Conservation (phyloP, 2,888 invertebrate genomes). For the Serripes groenlandicus region DNA sequence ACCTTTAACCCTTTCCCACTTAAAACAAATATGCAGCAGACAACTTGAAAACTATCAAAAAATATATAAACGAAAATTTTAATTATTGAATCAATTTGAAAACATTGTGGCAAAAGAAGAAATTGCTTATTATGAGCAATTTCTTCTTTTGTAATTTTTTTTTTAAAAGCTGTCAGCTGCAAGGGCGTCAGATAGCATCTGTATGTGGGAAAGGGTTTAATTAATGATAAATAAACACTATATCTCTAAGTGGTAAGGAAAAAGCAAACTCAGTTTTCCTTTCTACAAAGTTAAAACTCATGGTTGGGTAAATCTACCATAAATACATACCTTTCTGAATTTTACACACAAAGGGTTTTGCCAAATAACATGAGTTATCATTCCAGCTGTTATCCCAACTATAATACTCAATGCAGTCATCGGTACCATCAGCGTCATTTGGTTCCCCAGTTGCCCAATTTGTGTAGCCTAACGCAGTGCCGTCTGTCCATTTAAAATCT, state of each 20-base stretch:
- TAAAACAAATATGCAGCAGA: too few species aligned
- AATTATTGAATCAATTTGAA: too few species aligned
- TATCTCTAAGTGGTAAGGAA: too few species aligned
- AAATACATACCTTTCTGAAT: constrained; percentile 66
- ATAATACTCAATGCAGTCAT: constrained; percentile 77
- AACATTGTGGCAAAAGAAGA: constrained; percentile 1
- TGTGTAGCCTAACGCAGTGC: constrained; percentile 73
- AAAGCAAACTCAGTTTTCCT: too few species aligned
- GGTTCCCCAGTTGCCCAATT: constrained; percentile 76
- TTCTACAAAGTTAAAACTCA: too few species aligned
- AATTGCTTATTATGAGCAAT: background rate
- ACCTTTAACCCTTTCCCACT: too few species aligned
- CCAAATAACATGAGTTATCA: constrained; percentile 76
- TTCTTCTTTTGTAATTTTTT: background rate
- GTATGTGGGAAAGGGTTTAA: too few species aligned
- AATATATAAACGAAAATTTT: too few species aligned
- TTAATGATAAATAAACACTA: too few species aligned
- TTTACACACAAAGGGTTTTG: constrained; percentile 75
- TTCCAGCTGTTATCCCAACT: constrained; percentile 69
- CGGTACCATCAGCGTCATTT: constrained; percentile 70
- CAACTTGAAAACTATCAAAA: background rate
- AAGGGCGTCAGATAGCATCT: too few species aligned
- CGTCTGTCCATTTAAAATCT: constrained; percentile 80
- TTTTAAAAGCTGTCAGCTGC: too few species aligned
- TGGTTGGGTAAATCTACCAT: background rate